Evolutionary conservation across 1,140 invertebrate genomes (phyloP), one percentile per base, ranked within the genome.

Genomic region (Heliconius eleuchia): DNA sequence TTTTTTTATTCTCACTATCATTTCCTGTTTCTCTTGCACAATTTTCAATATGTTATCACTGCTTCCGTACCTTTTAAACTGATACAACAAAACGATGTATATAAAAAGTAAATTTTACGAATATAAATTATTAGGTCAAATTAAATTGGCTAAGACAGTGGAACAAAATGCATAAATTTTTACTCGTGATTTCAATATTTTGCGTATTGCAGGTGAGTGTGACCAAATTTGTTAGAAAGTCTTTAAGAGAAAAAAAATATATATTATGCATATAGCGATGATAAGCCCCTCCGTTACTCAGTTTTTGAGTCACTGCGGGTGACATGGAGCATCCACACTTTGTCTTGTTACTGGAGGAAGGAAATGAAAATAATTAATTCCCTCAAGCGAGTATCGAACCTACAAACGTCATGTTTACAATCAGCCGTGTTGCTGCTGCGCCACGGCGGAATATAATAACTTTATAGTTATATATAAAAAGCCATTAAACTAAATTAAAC

Each of bases 121-220:
- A 57, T 57, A 23, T 57, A 57, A 9, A 23, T 57, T 57, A 57
- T n/a, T 57, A 57, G 55, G n/a, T 23, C 55, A 23, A 57, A 23
- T 57, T 57, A 23, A 57, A n/a, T 57, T 9, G 19, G 18, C 16
- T 19, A 52, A 52, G 6, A 52, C 50, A 52, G 18, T 19, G 16
- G 50, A 57, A 42, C 39, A 79, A 80, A 72, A 80, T 79, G 78
- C 71, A 80, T 27, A 79, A 75, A 72, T 16, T 76, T 27, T 39
- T 79, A 50, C 55, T 82, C 27, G 27, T 71, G 13, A 6, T 80
- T 77, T 71, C 78, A 16, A 7, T 77, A 39, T 37, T 77, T 37
- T 66, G 72, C 30, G 18, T 81, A 13, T 74, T 50, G 16, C 34
- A 76, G 80, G 74, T 79, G 42, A 73, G 50, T 60, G 18, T 19